Evolutionary conservation across 2,113 vertebrate genomes (phyloP), one percentile per base, ranked within the genome.

Genomic region (Sterrhoptilus dennistouni): DNA sequence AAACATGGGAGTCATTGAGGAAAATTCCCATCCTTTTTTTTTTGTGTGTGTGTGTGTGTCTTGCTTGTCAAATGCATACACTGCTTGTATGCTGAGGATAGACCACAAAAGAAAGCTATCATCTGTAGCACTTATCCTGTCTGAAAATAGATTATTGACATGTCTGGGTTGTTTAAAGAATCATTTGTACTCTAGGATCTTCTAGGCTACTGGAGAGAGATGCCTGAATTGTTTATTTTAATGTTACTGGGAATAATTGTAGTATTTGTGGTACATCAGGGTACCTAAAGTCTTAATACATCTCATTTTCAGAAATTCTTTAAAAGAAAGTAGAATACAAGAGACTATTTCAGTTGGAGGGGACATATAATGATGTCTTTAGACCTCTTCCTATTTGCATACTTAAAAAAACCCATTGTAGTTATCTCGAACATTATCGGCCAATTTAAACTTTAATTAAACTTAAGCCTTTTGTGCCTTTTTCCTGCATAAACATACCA

Each of bases 21-120:
- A 2, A 42, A 83, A 29, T 52, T 60, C 38, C 18, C 15, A 17
- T n/a, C 2, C 6, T 47, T 47, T 47, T 47, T 23, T 23, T 47
- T 47, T 47, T 47, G 11, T 19, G 44, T 44, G 19, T 45, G 44
- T 45, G 44, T 45, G 44, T 45, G 18, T n/a, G 9, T 70, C 12
- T 5, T 49, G 3, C 5, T 74, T 89, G 19, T 38, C 52, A 40
- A 36, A 33, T 25, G 6, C 2, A 5, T 20, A 6, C 2, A 0
- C 9, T 54, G 5, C 7, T 36, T 49, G 14, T 54, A 25, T 31
- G 27, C 12, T 42, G 42, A 75, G 27, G 31, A 20, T 8, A 84
- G 12, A 45, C 5, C 49, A 63, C 10, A 45, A 40, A 10, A 36
- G 44, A 22, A 36, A 60, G 20, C 23, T 70, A 23, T n/a, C 28